phyloP scores from a whole-genome alignment of 2,797 vertebrate species.

The Lepus oiostolus region DNA sequence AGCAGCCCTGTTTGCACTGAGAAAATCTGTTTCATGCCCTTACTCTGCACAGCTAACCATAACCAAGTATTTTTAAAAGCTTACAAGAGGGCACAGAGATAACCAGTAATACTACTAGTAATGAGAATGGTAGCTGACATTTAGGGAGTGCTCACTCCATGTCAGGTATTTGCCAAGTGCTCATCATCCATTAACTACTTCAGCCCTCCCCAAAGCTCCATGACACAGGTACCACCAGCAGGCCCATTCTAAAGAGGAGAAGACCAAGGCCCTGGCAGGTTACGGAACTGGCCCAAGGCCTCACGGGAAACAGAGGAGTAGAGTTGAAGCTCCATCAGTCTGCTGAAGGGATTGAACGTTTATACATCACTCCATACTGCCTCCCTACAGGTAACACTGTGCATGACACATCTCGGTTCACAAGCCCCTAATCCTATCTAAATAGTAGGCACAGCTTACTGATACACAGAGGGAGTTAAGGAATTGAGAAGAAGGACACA shows the following conservation, averaged over 20 bases:
- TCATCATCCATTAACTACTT: neutral
- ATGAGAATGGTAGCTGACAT: neutral
- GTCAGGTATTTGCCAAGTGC: neutral
- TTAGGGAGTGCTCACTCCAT: neutral
- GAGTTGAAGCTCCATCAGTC: neutral
- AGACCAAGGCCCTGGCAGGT: neutral
- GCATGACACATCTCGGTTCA: neutral
- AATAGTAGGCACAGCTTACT: neutral
- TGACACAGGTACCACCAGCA: neutral
- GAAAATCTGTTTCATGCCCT: neutral
- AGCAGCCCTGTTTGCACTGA: neutral
- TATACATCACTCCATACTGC: neutral
- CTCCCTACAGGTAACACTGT: accelerated
- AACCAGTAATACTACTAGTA: neutral
- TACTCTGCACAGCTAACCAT: neutral
- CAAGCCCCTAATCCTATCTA: neutral
- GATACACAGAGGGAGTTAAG: neutral
- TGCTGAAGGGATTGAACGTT: neutral
- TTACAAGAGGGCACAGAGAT: neutral
- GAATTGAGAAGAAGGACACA: neutral
- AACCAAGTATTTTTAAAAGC: slow-evolving; percentile 27
- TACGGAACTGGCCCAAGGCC: neutral
- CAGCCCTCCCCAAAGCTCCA: neutral
- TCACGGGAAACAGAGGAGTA: neutral
- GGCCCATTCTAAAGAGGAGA: slow-evolving; percentile 3